A percentile compares a stretch with the other conserved stretches of the same genome.
These are phyloP conservation scores for Protosalanx chinensis DNA, from an alignment of 2,797 vertebrate species.

Conservation along the genomic window DNA sequence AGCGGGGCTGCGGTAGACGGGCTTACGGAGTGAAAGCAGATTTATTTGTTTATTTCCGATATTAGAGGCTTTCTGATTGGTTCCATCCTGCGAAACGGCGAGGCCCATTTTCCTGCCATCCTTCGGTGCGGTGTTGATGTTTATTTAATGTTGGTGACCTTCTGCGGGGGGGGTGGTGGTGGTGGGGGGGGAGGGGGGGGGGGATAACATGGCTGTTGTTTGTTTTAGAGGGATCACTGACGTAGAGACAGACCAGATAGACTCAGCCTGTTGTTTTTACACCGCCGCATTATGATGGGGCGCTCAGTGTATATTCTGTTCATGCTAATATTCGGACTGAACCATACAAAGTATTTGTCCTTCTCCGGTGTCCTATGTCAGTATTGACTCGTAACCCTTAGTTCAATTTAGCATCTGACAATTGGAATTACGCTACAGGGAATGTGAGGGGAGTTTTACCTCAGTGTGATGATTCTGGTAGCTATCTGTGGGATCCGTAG, in stretches of 20 bases:
- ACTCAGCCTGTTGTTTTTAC: neutral
- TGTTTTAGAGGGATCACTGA: constrained; percentile 1
- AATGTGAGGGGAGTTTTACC: no score
- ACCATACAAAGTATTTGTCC: no score
- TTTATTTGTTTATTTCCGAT: neutral
- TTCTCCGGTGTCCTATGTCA: neutral
- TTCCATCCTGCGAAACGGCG: neutral
- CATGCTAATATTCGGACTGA: neutral
- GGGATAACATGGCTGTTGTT: neutral
- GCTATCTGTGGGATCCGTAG: no score
- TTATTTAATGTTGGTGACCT: constrained; percentile 18
- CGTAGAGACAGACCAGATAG: neutral
- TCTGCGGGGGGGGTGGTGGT: constrained; percentile 10
- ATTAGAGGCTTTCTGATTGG: neutral
- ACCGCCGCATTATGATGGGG: neutral
- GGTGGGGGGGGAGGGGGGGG: no score
- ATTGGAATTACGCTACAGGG: neutral
- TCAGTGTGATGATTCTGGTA: no score
- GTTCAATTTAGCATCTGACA: neutral
- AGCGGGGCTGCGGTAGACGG: constrained; percentile 34
- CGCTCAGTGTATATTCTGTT: neutral
- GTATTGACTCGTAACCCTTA: neutral
- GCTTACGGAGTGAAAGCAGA: neutral
- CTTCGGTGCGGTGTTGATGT: neutral
- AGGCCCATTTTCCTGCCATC: neutral